These are phyloP conservation scores for Piscicola geometra DNA, from an alignment of 2,888 invertebrate genomes.

Conservation along the genomic window DNA sequence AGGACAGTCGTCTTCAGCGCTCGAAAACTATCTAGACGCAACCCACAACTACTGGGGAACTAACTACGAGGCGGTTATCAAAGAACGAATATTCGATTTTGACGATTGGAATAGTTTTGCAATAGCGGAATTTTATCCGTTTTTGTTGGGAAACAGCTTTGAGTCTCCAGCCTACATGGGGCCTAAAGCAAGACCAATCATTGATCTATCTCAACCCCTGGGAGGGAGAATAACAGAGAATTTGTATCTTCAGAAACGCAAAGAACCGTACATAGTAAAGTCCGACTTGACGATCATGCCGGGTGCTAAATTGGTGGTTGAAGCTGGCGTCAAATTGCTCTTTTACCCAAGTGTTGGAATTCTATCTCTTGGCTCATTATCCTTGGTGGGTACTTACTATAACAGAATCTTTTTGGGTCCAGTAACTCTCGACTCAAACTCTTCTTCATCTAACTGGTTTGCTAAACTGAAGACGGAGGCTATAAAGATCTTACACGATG, in stretches of 20 bases:
- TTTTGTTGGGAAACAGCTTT: conserved; percentile 63
- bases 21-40: conserved; percentile 80
- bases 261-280: conserved; percentile 59
- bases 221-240: conserved; percentile 64
- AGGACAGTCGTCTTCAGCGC: conserved; percentile 75
- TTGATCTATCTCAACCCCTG: conserved; percentile 47
- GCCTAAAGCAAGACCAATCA: conserved; percentile 43
- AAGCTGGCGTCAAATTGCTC: conserved; percentile 82
- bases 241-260: conserved; percentile 45
- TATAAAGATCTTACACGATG: conserved; percentile 22
- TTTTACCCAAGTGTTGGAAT: conserved; percentile 94
- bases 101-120: conserved; percentile 99
- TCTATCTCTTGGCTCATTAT: conserved; percentile 81
- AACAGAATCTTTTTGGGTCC: conserved; percentile 40
- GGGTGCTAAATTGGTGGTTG: conserved; percentile 75
- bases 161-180: conserved; percentile 46
- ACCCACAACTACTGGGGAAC: conserved; percentile 96
- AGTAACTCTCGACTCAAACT: conserved; percentile 8
- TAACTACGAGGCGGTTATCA: conserved; percentile 68
- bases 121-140: conserved; percentile 83
- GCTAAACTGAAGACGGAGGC: not conserved
- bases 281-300: conserved; percentile 97
- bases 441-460: not conserved
- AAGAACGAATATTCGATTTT: conserved; percentile 85
- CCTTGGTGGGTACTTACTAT: conserved; percentile 68